These are phyloP conservation scores for Morpho deidamia DNA, from an alignment of 2,888 invertebrate species.

Conservation along the genomic window DNA sequence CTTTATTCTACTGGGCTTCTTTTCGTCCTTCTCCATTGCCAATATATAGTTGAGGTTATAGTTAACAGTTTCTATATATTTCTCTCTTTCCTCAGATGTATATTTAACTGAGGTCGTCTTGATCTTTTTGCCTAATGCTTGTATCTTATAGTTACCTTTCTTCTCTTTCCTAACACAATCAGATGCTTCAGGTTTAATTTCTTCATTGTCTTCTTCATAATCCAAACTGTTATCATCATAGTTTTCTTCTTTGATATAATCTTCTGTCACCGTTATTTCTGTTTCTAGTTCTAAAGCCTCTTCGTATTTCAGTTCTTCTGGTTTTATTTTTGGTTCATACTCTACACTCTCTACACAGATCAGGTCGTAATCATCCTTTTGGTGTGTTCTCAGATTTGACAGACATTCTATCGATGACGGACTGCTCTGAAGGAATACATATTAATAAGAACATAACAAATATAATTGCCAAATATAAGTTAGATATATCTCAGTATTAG, in stretches of 20 bases:
- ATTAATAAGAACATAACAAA: not conserved
- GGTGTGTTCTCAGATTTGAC: not conserved
- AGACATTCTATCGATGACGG: not conserved
- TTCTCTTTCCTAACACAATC: not conserved
- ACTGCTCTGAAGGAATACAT: not conserved
- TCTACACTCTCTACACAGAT: not conserved
- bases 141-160: not conserved
- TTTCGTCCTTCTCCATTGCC: not conserved
- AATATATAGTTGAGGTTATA: not conserved
- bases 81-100: not conserved
- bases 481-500: too few species aligned
- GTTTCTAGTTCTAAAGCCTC: not conserved
- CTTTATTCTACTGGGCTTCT: not conserved
- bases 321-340: not conserved
- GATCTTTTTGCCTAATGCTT: not conserved
- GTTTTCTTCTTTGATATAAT: slow-evolving; percentile 1
- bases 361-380: not conserved
- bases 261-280: not conserved
- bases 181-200: not conserved
- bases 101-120: slow-evolving; percentile 2
- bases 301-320: not conserved
- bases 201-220: not conserved
- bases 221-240: not conserved
- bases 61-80: not conserved
- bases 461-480: too few species aligned